Evolutionary conservation across 2,888 invertebrate species (phyloP).

Genomic region (Ichneumoninae sp.): DNA sequence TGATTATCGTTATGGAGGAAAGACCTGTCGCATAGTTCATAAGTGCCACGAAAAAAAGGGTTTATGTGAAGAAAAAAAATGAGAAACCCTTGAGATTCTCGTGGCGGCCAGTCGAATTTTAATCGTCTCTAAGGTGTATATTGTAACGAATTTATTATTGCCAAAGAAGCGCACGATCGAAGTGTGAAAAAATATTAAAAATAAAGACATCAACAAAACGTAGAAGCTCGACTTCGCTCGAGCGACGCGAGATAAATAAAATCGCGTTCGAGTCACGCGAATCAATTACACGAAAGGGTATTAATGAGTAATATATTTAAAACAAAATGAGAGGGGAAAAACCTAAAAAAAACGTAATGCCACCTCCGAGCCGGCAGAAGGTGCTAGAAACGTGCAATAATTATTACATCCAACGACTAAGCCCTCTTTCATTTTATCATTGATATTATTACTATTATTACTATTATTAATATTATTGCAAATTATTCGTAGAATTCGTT

Average conservation of each 20-base stretch:
- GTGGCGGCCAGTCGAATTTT: slow-evolving; percentile 66
- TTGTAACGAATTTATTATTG: slow-evolving; percentile 71
- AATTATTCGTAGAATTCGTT: slow-evolving; percentile 58
- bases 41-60: slow-evolving; percentile 53
- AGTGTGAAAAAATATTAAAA: slow-evolving; percentile 10
- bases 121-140: slow-evolving; percentile 69
- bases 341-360: slow-evolving; percentile 41
- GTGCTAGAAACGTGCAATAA: slow-evolving; percentile 73
- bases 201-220: not conserved
- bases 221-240: slow-evolving; percentile 11
- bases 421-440: slow-evolving; percentile 54
- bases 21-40: slow-evolving; percentile 46
- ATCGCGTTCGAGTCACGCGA: slow-evolving; percentile 43
- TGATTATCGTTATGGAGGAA: slow-evolving; percentile 51
- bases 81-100: slow-evolving; percentile 29
- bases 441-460: slow-evolving; percentile 29
- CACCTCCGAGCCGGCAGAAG: slow-evolving; percentile 62
- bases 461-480: slow-evolving; percentile 65
- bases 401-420: slow-evolving; percentile 59
- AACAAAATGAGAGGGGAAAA: slow-evolving; percentile 69
- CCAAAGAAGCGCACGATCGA: slow-evolving; percentile 60
- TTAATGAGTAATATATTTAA: slow-evolving; percentile 75
- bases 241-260: slow-evolving; percentile 45
- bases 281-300: slow-evolving; percentile 70
- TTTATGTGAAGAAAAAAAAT: slow-evolving; percentile 18